These are phyloP conservation scores for Salticus scenicus DNA, from an alignment of 2,888 invertebrate species.

Conservation along the genomic window DNA sequence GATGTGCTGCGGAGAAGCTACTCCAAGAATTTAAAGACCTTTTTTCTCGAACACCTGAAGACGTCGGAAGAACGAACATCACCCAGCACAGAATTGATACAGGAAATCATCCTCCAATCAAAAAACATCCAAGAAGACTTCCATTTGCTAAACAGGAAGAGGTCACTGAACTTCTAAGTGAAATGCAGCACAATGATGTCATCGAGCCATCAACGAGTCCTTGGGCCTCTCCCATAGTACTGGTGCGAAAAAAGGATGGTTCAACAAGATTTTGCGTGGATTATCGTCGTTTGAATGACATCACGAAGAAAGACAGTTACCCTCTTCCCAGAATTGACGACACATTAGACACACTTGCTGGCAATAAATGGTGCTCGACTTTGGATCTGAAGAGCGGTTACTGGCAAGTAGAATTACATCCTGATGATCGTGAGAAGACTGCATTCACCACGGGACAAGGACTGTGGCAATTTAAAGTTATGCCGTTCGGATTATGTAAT, in stretches of 20 bases:
- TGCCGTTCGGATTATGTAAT: no score
- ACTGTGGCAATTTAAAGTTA: no score
- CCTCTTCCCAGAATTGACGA: not conserved
- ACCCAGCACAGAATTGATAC: not conserved
- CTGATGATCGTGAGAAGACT: not conserved
- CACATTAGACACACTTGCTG: not conserved
- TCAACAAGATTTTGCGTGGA: not conserved
- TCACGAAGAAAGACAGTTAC: not conserved
- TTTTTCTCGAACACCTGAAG: not conserved
- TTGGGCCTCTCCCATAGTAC: not conserved
- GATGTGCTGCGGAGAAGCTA: no score
- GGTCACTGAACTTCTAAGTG: no score
- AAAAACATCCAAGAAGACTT: not conserved
- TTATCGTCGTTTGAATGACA: not conserved
- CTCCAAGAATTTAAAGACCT: no score
- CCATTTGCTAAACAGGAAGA: no score
- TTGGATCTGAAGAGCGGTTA: not conserved
- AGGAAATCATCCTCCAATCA: not conserved
- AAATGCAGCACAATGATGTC: no score
- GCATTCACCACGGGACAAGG: not conserved
- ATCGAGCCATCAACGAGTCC: not conserved
- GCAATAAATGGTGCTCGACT: not conserved
- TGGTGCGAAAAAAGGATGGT: constrained; percentile 3
- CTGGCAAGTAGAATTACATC: constrained; percentile 2
- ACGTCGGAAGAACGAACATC: not conserved